A percentile compares a stretch with the other conserved stretches of the same genome.
Evolutionary conservation across 2,888 invertebrate species (phyloP).

Genomic region (Chrysolina haemoptera): DNA sequence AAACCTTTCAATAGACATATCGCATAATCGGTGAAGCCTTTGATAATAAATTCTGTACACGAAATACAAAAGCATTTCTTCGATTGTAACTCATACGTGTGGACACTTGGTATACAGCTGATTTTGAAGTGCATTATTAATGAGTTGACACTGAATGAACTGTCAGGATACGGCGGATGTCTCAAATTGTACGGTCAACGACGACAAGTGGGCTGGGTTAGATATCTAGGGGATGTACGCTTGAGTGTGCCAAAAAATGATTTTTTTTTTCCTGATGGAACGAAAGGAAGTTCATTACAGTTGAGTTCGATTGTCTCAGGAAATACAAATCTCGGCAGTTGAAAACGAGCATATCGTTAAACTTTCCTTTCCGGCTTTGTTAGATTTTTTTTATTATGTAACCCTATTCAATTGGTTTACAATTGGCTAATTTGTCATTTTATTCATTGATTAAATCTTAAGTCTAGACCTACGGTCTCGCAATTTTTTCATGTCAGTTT

Average conservation of each 20-base stretch:
- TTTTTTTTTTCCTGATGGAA: neutral
- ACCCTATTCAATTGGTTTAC: too few species aligned
- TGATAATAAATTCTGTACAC: slow-evolving; percentile 29
- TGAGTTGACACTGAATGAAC: slow-evolving; percentile 25
- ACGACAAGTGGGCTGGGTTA: neutral
- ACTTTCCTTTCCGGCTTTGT: too few species aligned
- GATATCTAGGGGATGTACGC: slow-evolving; percentile 7
- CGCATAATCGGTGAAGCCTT: neutral
- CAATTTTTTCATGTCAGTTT: too few species aligned
- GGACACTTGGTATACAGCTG: slow-evolving; percentile 27
- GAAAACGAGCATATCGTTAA: neutral
- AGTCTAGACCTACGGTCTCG: too few species aligned
- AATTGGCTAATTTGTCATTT: too few species aligned
- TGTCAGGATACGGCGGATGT: slow-evolving; percentile 23
- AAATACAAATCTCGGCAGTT: neutral
- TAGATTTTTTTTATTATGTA: too few species aligned
- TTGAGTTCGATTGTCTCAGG: neutral
- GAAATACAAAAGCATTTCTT: slow-evolving; percentile 29
- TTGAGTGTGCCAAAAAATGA: slow-evolving; percentile 2
- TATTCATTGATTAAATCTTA: too few species aligned
- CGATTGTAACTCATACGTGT: slow-evolving; percentile 31
- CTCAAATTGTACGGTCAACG: neutral
- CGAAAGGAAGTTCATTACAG: neutral
- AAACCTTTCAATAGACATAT: slow-evolving; percentile 8
- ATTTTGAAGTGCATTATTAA: slow-evolving; percentile 22